Evolutionary conservation across 1,140 invertebrate genomes (phyloP), one percentile per base, ranked within the genome.

Genomic region (Meloidogyne chitwoodi): DNA sequence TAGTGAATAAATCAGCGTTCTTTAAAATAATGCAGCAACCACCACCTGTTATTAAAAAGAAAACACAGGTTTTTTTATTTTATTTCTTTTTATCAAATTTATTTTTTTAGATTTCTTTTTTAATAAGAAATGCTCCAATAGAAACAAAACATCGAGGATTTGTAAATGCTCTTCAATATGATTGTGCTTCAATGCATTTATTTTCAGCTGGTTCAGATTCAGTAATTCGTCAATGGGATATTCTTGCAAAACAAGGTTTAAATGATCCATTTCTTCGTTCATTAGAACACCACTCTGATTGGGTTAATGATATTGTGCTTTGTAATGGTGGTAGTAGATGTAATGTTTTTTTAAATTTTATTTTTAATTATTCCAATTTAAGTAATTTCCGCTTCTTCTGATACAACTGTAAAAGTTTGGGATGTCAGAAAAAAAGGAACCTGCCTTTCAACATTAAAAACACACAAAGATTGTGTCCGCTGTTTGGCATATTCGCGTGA

Each of bases 381-480:
- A 95, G 93, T 99, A 81, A 98, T 99, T 87, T 98, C 96, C 74
- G 96, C 96, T 3, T 98, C 95, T 85, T 96, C 94, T 80, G 97
- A 99, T 88, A 98, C 96, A 61, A 99, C 96, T 48, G 95, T 99
- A 0, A 99, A 99, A 90, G 94, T 99, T 69, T 99, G 96, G 97
- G 99, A 98, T 90, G 94, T 95, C 12, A 61, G 66, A 4, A 27
- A 41, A 41, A 79, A 41, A 6, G 77, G 77, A 24, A 81, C 76
- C 22, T 97, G 95, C 87, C 95, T 97, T 93, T 96, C 94, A 0
- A 97, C 95, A 2, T 89, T 99, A 79, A 89, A 96, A 77, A 98
- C 96, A 38, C 96, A 99, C 88, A 96, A 96, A 89, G 97, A 99
- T 87, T 99, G 98, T 89, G 97, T 99, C 4, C 94, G 97, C 88